Percentiles rank a stretch among this genome's conserved stretches.
phyloP scores from a whole-genome alignment of 2,888 invertebrate genomes.

The Drosophila phalerata region DNA sequence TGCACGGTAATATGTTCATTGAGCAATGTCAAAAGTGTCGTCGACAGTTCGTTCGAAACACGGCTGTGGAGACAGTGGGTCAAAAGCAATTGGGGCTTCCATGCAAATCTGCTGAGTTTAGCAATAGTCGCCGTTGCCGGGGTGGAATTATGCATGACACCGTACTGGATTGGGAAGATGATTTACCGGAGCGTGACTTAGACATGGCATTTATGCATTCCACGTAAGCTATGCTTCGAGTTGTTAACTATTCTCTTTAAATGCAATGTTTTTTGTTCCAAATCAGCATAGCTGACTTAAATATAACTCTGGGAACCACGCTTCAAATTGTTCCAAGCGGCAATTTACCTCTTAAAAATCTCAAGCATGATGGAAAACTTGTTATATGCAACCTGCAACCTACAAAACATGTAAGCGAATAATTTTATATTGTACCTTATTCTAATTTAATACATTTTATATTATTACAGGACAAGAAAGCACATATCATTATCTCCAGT shows the following conservation, averaged over 20 bases:
- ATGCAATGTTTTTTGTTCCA: not conserved
- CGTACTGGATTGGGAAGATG: conserved; percentile 98
- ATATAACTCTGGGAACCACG: conserved; percentile 98
- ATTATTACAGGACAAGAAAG: conserved; percentile 92
- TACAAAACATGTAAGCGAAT: conserved; percentile 94
- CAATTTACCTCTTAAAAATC: conserved; percentile 94
- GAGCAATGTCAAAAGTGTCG: conserved; percentile 96
- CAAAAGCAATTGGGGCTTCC: conserved; percentile 87
- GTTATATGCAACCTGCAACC: conserved; percentile 98
- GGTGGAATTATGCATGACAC: conserved; percentile 96
- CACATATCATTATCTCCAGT: conserved; percentile 94
- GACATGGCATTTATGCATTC: conserved; percentile 94
- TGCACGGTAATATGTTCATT: conserved; percentile 99
- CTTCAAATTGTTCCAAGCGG: conserved; percentile 99
- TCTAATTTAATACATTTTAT: not conserved
- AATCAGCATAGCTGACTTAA: conserved; percentile 94
- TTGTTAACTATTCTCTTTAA: not conserved
- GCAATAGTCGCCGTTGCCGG: conserved; percentile 90
- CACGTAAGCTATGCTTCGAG: conserved; percentile 82
- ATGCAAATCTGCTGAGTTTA: conserved; percentile 85
- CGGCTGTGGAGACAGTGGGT: conserved; percentile 93
- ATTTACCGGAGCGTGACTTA: conserved; percentile 94
- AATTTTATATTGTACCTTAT: not conserved
- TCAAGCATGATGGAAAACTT: conserved; percentile 94
- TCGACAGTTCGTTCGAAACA: conserved; percentile 92